phyloP scores from a whole-genome alignment of 2,113 vertebrate genomes.

The Petroica traversi region DNA sequence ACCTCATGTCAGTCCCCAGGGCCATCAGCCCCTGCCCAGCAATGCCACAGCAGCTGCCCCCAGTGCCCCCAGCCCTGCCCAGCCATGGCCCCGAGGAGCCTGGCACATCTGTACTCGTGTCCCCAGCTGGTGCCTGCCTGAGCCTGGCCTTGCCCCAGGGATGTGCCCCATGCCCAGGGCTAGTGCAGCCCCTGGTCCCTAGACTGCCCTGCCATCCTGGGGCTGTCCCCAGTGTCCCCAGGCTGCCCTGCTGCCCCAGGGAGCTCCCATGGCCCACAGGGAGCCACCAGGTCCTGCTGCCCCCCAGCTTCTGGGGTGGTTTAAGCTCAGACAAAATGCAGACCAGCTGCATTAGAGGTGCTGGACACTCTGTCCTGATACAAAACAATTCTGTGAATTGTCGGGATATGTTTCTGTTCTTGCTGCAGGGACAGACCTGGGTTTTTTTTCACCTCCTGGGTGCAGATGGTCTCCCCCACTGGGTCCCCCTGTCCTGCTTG shows the following conservation, averaged over 20 bases:
- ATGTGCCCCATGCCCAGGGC: accelerated
- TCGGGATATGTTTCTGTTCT: neutral
- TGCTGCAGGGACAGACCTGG: neutral
- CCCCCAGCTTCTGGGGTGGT: neutral
- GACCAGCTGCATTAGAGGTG: neutral
- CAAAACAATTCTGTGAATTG: neutral
- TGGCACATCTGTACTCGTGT: too few relatives aligned
- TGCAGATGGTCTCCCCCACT: accelerated
- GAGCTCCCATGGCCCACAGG: neutral
- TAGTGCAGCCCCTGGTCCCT: neutral
- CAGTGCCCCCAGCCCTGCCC: neutral
- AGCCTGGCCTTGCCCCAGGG: accelerated
- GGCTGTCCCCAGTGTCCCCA: neutral
- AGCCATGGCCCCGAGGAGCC: accelerated
- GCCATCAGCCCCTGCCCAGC: neutral
- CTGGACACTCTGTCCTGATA: neutral
- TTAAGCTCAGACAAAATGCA: neutral
- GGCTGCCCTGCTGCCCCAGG: neutral
- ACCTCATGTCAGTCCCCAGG: neutral
- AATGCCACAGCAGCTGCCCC: too few relatives aligned
- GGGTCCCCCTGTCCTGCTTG: neutral
- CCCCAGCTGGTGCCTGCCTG: neutral
- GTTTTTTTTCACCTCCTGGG: neutral
- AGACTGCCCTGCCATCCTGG: neutral
- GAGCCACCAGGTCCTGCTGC: neutral